Conservation (phyloP, 2,797 vertebrate genomes). For the Semaprochilodus insignis region DNA sequence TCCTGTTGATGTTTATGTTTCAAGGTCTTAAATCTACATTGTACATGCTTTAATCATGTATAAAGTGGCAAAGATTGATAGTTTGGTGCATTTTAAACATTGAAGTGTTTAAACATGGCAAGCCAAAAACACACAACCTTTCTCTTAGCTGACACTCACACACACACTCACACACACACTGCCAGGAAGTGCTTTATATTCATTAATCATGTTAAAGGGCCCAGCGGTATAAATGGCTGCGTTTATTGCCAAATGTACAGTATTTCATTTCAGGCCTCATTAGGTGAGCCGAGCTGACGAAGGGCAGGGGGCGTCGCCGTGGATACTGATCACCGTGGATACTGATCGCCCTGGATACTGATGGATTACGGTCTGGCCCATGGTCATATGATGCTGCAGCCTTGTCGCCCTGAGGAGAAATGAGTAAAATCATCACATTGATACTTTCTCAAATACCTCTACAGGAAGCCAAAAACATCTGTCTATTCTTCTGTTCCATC, state of each 20-base stretch:
- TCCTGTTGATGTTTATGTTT: too few species aligned
- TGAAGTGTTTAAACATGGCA: too few species aligned
- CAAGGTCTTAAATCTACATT: too few species aligned
- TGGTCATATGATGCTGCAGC: background rate
- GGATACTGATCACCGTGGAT: background rate
- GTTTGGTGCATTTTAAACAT: too few species aligned
- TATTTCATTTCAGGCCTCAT: constrained; percentile 67
- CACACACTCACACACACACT: background rate
- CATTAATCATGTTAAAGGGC: constrained; percentile 50
- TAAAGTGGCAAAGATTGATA: too few species aligned
- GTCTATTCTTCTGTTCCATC: too few species aligned
- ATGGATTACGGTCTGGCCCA: constrained; percentile 3
- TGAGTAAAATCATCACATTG: background rate
- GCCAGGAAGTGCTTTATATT: constrained; percentile 26
- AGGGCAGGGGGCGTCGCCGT: constrained; percentile 21
- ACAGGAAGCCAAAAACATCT: too few species aligned
- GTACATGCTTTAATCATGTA: too few species aligned
- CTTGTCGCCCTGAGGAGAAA: background rate
- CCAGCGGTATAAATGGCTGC: constrained; percentile 48
- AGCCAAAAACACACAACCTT: background rate
- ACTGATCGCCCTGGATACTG: background rate
- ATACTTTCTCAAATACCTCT: background rate
- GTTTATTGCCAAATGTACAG: constrained; percentile 63
- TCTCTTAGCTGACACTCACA: background rate
- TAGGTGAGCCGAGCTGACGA: constrained; percentile 43